Percentiles rank a stretch among this genome's conserved stretches.
These are phyloP conservation scores for Metaphire vulgaris DNA, from an alignment of 1,140 invertebrate genomes.

Conservation along the genomic window DNA sequence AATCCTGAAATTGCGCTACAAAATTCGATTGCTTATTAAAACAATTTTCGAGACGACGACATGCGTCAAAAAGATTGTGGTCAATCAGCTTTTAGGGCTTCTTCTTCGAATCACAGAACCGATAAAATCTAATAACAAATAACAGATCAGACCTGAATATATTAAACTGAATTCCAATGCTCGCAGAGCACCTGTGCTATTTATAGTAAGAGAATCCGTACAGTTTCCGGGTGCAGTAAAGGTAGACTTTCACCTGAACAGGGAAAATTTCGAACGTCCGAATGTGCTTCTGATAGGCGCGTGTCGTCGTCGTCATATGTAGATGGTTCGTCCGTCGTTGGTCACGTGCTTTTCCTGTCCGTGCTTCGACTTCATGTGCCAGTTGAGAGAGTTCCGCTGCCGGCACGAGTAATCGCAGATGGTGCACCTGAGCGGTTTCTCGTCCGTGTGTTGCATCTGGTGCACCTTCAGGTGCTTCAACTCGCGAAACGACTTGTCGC, in stretches of 20 bases:
- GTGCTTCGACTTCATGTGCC: slow-evolving; percentile 37
- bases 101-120: no score
- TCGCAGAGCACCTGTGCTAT: no score
- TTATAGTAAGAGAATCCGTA: no score
- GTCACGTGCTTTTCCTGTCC: slow-evolving; percentile 24
- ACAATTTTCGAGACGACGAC: no score
- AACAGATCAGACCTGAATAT: neutral
- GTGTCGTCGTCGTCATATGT: neutral
- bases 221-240: neutral
- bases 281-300: neutral
- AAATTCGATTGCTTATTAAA: no score
- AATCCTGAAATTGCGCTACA: no score
- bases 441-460: slow-evolving; percentile 70
- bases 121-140: no score
- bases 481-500: slow-evolving; percentile 45
- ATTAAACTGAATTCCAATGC: neutral
- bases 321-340: slow-evolving; percentile 20
- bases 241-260: neutral
- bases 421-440: slow-evolving; percentile 74
- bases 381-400: slow-evolving; percentile 45
- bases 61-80: no score
- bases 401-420: slow-evolving; percentile 46
- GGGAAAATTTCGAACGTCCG: neutral
- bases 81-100: no score
- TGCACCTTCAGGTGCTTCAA: slow-evolving; percentile 65